A percentile compares a stretch with the other conserved stretches of the same genome.
Conservation (phyloP, 2,888 invertebrate genomes). For the Resseliella maxima region DNA sequence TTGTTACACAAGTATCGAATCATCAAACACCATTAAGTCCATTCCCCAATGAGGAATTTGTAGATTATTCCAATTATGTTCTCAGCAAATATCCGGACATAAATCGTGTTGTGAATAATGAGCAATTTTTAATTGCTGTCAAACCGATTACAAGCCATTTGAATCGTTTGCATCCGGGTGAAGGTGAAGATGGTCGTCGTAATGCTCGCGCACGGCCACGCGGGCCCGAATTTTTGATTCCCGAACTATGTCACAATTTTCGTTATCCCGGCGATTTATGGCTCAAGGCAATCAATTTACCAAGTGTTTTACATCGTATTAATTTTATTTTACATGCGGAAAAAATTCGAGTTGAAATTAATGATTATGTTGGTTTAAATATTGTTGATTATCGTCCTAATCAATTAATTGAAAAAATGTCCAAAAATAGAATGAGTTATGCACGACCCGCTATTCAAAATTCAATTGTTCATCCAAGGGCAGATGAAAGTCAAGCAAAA, state of each 20-base stretch:
- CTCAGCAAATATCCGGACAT: slow-evolving; percentile 74
- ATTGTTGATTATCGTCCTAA: background rate
- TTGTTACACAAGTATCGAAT: slow-evolving; percentile 77
- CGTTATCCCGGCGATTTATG: slow-evolving; percentile 81
- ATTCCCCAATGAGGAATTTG: slow-evolving; percentile 74
- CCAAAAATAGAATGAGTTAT: background rate
- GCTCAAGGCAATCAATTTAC: slow-evolving; percentile 86
- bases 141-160: slow-evolving; percentile 67
- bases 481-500: slow-evolving; percentile 35
- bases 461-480: slow-evolving; percentile 11
- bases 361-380: slow-evolving; percentile 62
- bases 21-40: slow-evolving; percentile 74
- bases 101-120: slow-evolving; percentile 69
- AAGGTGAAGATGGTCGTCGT: slow-evolving; percentile 50
- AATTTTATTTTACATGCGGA: slow-evolving; percentile 65
- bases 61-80: slow-evolving; percentile 81
- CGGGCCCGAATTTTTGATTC: slow-evolving; percentile 78
- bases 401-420: slow-evolving; percentile 34
- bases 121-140: slow-evolving; percentile 86
- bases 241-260: slow-evolving; percentile 85
- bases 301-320: slow-evolving; percentile 83
- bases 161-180: slow-evolving; percentile 64
- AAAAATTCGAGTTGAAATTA: slow-evolving; percentile 66
- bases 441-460: slow-evolving; percentile 2
- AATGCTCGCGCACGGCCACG: slow-evolving; percentile 68